Evolutionary conservation across 2,888 invertebrate genomes (phyloP), one percentile per base, ranked within the genome.

Genomic region (Priocnemis perturbator): DNA sequence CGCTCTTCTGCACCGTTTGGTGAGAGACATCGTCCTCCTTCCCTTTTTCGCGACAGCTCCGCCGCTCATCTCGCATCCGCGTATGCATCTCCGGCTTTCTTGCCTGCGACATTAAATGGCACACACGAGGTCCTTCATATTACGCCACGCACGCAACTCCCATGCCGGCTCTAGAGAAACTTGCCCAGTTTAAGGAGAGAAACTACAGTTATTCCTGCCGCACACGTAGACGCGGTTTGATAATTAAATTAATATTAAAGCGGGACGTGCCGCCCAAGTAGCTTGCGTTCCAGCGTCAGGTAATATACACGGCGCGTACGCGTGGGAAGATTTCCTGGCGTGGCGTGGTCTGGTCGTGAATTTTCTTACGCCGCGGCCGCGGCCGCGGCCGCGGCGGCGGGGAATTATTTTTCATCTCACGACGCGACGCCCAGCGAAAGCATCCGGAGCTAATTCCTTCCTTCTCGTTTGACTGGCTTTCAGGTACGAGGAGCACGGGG

Each of bases 401-500:
- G n/a, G n/a, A n/a, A n/a, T n/a, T n/a, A n/a, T n/a, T n/a, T n/a
- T n/a, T n/a, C n/a, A n/a, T n/a, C n/a, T n/a, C n/a, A n/a, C n/a
- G n/a, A n/a, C n/a, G n/a, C n/a, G n/a, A n/a, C n/a, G n/a, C n/a
- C n/a, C n/a, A n/a, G n/a, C n/a, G n/a, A n/a, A n/a, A n/a, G n/a
- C n/a, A n/a, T n/a, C 45, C 26, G 50, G 47, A 50, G 67, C 67
- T 52, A 61, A 69, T 58, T 15, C 50, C 11, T 60, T 7, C 37
- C 19, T 20, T 64, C n/a, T 57, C 37, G 5, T n/a, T 60, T 3
- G 9, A 26, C 19, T n/a, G 37, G 48, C 14, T 57, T 57, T 0
- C 79, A 86, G 87, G 90, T 87, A 88, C 76, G 86, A 88, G 60
- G 88, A 87, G 67, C 84, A 88, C 7, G 88, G 88, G 45, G 89